Base-by-base conservation (phyloP, 2,797 vertebrate genomes). In the Artibeus lituratus region DNA sequence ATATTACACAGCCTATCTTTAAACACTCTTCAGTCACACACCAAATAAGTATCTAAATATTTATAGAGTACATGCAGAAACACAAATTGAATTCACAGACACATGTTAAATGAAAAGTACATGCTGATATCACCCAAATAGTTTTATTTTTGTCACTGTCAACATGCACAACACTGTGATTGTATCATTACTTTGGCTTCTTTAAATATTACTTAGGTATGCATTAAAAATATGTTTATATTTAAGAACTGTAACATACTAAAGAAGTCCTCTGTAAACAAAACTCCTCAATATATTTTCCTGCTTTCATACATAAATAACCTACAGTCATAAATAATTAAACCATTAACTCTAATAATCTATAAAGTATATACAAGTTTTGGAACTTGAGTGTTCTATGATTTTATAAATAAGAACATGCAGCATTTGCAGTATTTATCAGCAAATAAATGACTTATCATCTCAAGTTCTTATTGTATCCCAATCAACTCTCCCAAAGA, bases 171-270 rank as follows among this genome's bases (percentile, higher is more conserved):
- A 92, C 35, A 87, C 42, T 70, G 65, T 5, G 47, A 97, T 12
- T 96, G 14, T 87, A 96, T 74, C 51, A 90, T 53, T 69, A 92
- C n/a, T 97, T 89, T 85, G 59, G 80, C 91, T 96, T 88, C 10
- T 67, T 96, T 94, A 94, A 94, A 78, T 78, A 90, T 82, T 96
- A 80, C 35, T 94, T 91, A 90, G 51, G 57, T 96, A 76, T 86
- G 83, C 86, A 97, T 95, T 96, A 97, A 97, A 97, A 97, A 96
- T 95, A 97, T 19, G 37, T 94, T 95, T 96, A 97, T 65, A 96
- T 87, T 97, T 95, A 84, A 90, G 78, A 97, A 96, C 90, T 47
- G 12, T 91, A 92, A 93, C 73, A 96, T 67, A 95, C 67, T 93
- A 65, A 69, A 83, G 49, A 86, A 95, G 59, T 80, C n/a, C 47